phyloP scores from a whole-genome alignment of 2,888 invertebrate species.

The Eristalis arbustorum region DNA sequence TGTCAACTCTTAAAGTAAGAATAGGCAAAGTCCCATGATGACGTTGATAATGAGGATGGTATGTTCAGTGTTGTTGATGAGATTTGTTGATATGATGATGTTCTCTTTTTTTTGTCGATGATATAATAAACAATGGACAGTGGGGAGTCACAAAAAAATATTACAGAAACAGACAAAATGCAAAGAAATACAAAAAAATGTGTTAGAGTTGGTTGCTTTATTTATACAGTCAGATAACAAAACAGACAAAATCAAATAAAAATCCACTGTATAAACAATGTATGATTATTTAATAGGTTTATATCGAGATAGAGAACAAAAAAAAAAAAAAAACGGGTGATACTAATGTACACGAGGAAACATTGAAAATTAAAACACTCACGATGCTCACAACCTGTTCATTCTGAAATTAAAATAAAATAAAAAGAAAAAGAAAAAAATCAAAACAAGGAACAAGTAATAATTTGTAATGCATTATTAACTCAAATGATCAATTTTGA shows the following conservation, averaged over 20 bases:
- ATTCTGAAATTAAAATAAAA: conserved; percentile 79
- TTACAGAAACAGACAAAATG: conserved; percentile 22
- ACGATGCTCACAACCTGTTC: conserved; percentile 80
- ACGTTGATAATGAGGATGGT: conserved; percentile 16
- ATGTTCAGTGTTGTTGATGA: not conserved
- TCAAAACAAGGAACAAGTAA: conserved; percentile 41
- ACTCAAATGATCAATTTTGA: not conserved
- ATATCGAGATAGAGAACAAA: not conserved
- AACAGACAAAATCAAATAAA: conserved; percentile 9
- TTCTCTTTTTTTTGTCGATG: conserved; percentile 14
- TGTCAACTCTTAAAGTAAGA: conserved; percentile 32
- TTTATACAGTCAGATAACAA: conserved; percentile 24
- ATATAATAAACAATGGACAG: not conserved
- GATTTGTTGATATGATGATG: not conserved
- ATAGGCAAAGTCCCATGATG: conserved; percentile 13
- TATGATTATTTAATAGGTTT: not conserved
- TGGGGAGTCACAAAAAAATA: not conserved
- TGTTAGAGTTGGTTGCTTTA: conserved; percentile 13
- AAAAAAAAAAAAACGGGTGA: too few species aligned
- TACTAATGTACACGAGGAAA: conserved; percentile 33
- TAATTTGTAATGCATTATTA: not conserved
- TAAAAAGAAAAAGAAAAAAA: conserved; percentile 74
- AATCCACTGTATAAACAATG: conserved; percentile 14
- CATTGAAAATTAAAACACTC: conserved; percentile 74
- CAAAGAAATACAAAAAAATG: not conserved